Evolutionary conservation across 2,888 invertebrate genomes (phyloP).

Genomic region (Octonoba sinensis): DNA sequence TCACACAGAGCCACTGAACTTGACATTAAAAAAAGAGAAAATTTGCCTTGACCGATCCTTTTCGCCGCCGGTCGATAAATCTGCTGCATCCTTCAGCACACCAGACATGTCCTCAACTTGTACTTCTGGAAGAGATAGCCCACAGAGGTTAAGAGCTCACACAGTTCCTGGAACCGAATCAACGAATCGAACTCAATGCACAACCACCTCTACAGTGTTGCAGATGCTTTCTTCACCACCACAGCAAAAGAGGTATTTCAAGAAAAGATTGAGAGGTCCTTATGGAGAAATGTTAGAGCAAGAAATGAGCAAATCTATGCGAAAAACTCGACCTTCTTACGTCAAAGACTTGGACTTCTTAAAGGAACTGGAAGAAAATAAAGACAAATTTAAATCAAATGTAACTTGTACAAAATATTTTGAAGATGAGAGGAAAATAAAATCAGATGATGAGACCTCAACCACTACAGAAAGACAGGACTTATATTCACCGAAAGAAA

Average conservation of each 20-base stretch:
- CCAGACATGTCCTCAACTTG: background rate
- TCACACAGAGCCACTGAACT: background rate
- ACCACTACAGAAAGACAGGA: too few relatives aligned
- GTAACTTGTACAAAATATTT: too few relatives aligned
- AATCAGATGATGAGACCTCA: too few relatives aligned
- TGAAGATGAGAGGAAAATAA: too few relatives aligned
- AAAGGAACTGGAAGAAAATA: conserved; percentile 70
- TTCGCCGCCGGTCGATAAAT: background rate
- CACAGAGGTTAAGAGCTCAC: conserved; percentile 34
- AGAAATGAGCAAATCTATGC: conserved; percentile 80
- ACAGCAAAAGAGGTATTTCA: conserved; percentile 77
- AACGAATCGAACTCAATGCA: background rate
- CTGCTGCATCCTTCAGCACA: background rate
- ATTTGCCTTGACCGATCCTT: background rate
- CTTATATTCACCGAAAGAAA: too few relatives aligned
- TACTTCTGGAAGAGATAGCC: conserved; percentile 30
- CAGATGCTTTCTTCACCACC: conserved; percentile 20
- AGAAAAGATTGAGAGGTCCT: conserved; percentile 81
- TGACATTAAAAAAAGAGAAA: background rate
- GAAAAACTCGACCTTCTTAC: conserved; percentile 67
- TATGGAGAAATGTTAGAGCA: conserved; percentile 86
- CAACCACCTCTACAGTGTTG: background rate
- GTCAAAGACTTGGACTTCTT: conserved; percentile 76
- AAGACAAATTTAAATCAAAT: too few relatives aligned
- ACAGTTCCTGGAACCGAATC: conserved; percentile 44